A percentile compares a stretch with the other conserved stretches of the same genome.
Conservation (phyloP, 35 echinoderm and acorn worm species). For the Apostichopus japonicus region DNA sequence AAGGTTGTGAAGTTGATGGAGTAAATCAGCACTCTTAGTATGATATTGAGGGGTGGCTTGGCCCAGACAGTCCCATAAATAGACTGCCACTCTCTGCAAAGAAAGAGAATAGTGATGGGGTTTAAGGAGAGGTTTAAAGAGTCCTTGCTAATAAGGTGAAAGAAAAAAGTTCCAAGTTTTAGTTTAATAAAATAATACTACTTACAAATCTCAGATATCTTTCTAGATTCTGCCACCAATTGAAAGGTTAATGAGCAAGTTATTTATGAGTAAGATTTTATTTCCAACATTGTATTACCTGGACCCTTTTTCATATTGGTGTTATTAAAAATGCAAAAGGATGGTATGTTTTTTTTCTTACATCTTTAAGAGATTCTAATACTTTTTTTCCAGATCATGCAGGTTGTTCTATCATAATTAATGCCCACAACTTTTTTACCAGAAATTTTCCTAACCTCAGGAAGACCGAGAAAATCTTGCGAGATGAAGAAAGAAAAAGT, state of each 20-base stretch:
- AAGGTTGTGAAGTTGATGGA: constrained; percentile 92
- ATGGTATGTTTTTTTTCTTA: no score
- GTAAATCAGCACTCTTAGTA: constrained; percentile 88
- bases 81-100: constrained; percentile 82
- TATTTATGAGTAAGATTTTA: no score
- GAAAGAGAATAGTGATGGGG: neutral
- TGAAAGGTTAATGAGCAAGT: no score
- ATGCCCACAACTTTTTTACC: neutral
- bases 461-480: neutral
- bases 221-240: no score
- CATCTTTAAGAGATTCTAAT: no score
- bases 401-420: neutral
- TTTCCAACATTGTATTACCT: no score
- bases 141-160: no score
- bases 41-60: constrained; percentile 78
- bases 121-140: neutral
- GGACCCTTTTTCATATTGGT: no score
- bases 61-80: constrained; percentile 83
- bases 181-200: no score
- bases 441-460: no score
- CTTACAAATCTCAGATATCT: neutral
- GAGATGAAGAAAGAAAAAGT: neutral
- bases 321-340: no score
- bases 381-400: neutral
- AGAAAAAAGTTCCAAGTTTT: no score